Evolutionary conservation across 2,888 invertebrate genomes (phyloP).

Genomic region (Orgyia antiqua): DNA sequence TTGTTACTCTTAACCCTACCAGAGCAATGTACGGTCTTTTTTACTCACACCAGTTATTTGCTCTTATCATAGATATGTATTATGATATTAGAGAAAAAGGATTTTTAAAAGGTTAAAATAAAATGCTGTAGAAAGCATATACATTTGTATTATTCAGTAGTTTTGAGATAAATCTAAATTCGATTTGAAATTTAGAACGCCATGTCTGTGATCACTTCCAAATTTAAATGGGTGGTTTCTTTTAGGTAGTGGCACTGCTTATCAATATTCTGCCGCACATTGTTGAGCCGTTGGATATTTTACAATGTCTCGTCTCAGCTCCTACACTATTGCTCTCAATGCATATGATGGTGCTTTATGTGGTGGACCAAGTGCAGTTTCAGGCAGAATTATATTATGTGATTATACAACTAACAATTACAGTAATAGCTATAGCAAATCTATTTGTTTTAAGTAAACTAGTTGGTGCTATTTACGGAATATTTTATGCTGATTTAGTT

Average conservation of each 20-base stretch:
- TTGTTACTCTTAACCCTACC: conserved; percentile 23
- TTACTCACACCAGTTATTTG: conserved; percentile 53
- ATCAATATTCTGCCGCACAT: conserved; percentile 65
- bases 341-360: conserved; percentile 57
- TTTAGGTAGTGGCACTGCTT: conserved; percentile 70
- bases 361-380: conserved; percentile 63
- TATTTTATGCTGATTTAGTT: conserved; percentile 61
- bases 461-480: conserved; percentile 53
- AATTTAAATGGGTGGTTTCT: conserved; percentile 45
- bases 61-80: conserved; percentile 52
- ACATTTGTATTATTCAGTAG: conserved; percentile 45
- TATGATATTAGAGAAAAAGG: conserved; percentile 55
- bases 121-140: conserved; percentile 33
- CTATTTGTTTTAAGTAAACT: conserved; percentile 40
- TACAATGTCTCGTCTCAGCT: conserved; percentile 54
- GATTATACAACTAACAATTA: conserved; percentile 39
- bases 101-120: conserved; percentile 36
- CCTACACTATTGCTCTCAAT: conserved; percentile 64
- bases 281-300: conserved; percentile 52
- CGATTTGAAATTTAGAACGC: too few species aligned
- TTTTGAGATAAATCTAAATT: conserved; percentile 2
- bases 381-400: conserved; percentile 61
- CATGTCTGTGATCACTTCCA: too few species aligned
- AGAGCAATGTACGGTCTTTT: conserved; percentile 52
- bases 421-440: conserved; percentile 36